phyloP scores from a whole-genome alignment of 1,140 invertebrate species.

The Drosophila mayri region DNA sequence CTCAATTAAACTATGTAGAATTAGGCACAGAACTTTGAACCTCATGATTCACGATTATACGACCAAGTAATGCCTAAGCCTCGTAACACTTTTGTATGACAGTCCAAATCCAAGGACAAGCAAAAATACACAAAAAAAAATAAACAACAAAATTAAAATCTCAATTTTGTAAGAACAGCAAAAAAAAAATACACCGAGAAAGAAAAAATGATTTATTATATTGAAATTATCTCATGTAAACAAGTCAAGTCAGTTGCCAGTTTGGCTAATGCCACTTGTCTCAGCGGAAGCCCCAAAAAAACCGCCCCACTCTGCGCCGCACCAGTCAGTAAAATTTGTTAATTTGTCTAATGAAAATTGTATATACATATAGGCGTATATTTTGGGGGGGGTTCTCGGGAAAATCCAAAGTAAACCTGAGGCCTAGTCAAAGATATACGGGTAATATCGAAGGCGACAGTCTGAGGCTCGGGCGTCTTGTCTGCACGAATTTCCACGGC shows the following conservation, averaged over 20 bases:
- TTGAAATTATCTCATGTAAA: slow-evolving; percentile 84
- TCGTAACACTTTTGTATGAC: slow-evolving; percentile 63
- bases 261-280: slow-evolving; percentile 80
- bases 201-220: slow-evolving; percentile 80
- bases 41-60: slow-evolving; percentile 20
- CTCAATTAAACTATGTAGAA: no score
- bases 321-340: slow-evolving; percentile 68
- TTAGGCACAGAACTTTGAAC: slow-evolving; percentile 9
- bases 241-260: slow-evolving; percentile 79
- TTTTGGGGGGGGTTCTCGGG: slow-evolving; percentile 5
- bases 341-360: slow-evolving; percentile 84
- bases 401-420: slow-evolving; percentile 49
- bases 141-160: slow-evolving; percentile 38
- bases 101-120: slow-evolving; percentile 69
- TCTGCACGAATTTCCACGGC: slow-evolving; percentile 53
- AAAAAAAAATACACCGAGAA: slow-evolving; percentile 37
- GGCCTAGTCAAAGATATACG: slow-evolving; percentile 59
- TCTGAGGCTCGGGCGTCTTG: slow-evolving; percentile 51
- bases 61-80: slow-evolving; percentile 35
- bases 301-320: slow-evolving; percentile 13
- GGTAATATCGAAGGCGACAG: slow-evolving; percentile 57
- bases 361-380: slow-evolving; percentile 11
- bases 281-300: slow-evolving; percentile 20
- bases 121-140: slow-evolving; percentile 18
- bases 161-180: slow-evolving; percentile 40